Evolutionary conservation across 2,797 vertebrate genomes (phyloP), one percentile per base, ranked within the genome.

Genomic region (Rachycentron canadum): DNA sequence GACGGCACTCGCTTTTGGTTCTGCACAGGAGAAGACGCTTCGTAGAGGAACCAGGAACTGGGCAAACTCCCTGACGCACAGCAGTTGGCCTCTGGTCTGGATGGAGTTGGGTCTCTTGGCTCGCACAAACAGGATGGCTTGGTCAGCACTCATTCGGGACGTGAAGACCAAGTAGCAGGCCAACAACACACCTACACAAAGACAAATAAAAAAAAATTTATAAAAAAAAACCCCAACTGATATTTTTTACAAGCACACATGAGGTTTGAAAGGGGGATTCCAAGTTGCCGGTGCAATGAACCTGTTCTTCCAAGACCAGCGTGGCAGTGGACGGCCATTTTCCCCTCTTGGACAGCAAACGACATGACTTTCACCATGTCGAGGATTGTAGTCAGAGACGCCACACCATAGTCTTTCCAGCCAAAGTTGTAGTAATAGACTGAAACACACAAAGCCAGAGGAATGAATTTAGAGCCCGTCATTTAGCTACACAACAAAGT

Each of bases 361-460:
- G 97, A 95, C 97, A 99, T 97, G 75, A 99, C 98, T 84, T 99
- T 99, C 23, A 99, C 98, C 98, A 99, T 99, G 86, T 99, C 98
- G 1, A 99, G 95, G 88, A 99, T 96, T 25, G 97, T 97, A 1
- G 97, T 99, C 67, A 99, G 96, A 71, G 98, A 99, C 0, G 98
- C 98, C 72, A 99, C 97, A 5, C 98, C 98, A 25, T 99, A 99
- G 91, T 99, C 98, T 88, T 99, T 99, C 98, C 98, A 99, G 28
- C 97, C 97, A 81, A 99, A 99, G 92, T 99, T 99, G 92, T 99
- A 99, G 93, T 99, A 99, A 91, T 98, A 99, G 90, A 99, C 98
- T 99, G 83, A 86, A 93, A 89, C 0, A 65, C 23, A 89, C 12
- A 80, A 76, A 77, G 21, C 10, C 28, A 79, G 3, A 63, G 8